A percentile compares a stretch with the other conserved stretches of the same genome.
Conservation (phyloP, 1,140 invertebrate species). For the Charaxes varanes region DNA sequence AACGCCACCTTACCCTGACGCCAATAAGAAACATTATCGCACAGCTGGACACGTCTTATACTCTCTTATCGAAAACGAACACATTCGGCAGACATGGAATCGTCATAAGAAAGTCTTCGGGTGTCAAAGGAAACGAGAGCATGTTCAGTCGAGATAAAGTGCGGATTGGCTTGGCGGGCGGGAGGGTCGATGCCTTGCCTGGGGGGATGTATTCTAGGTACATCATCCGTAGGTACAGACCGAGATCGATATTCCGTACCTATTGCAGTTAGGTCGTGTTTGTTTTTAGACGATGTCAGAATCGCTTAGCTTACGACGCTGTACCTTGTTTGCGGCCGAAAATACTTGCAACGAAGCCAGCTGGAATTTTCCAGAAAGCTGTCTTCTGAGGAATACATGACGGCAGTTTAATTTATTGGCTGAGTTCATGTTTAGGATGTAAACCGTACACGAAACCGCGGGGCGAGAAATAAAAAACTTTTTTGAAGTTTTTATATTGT, state of each 20-base stretch:
- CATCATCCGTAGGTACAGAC: conserved; percentile 59
- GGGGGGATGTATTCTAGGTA: conserved; percentile 53
- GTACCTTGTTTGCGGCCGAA: conserved; percentile 18
- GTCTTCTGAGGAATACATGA: conserved; percentile 15
- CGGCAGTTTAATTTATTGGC: conserved; percentile 17
- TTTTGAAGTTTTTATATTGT: too few species aligned
- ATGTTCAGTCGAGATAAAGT: conserved; percentile 28
- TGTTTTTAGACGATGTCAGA: conserved; percentile 45
- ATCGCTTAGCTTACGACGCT: conserved; percentile 24
- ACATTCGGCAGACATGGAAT: conserved; percentile 47
- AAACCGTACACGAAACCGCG: conserved; percentile 7
- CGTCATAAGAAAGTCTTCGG: conserved; percentile 46
- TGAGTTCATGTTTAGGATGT: conserved; percentile 7
- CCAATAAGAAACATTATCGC: conserved; percentile 45
- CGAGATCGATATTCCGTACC: conserved; percentile 54
- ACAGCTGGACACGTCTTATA: conserved; percentile 42
- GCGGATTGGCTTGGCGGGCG: conserved; percentile 17
- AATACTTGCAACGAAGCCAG: conserved; percentile 18
- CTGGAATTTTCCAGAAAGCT: conserved; percentile 19
- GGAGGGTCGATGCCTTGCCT: conserved; percentile 46
- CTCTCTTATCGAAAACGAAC: conserved; percentile 49
- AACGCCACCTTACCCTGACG: conserved; percentile 23
- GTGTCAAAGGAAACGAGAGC: conserved; percentile 35
- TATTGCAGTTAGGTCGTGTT: conserved; percentile 40
- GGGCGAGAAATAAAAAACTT: too few species aligned